phyloP scores from a whole-genome alignment of 1,140 invertebrate species.

The Drosophila azteca region DNA sequence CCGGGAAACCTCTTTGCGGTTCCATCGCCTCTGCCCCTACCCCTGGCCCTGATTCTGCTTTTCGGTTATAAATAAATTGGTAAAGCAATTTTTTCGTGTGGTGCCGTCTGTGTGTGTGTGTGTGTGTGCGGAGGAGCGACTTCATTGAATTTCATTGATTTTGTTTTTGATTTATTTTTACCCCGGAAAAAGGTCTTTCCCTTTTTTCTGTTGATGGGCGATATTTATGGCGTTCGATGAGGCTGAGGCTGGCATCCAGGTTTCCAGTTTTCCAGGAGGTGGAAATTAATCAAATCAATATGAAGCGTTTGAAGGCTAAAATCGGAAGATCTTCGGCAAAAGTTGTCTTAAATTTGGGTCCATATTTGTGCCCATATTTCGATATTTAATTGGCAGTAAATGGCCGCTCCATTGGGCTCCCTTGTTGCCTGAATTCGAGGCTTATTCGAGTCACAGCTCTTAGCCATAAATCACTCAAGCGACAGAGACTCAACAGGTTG shows the following conservation, averaged over 20 bases:
- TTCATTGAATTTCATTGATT: conserved; percentile 78
- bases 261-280: no score
- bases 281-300: no score
- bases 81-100: conserved; percentile 16
- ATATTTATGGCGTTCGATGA: conserved; percentile 11
- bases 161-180: conserved; percentile 65
- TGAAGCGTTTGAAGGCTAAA: no score
- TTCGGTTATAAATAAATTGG: conserved; percentile 47
- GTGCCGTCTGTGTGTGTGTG: conserved; percentile 3
- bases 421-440: background rate
- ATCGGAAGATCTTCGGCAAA: no score
- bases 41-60: no score
- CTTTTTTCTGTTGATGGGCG: conserved; percentile 23
- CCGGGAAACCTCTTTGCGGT: conserved; percentile 27
- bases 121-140: conserved; percentile 17
- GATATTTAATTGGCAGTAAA: no score
- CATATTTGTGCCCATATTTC: no score
- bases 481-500: conserved; percentile 61
- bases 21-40: background rate
- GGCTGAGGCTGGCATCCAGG: no score
- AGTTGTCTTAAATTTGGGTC: no score
- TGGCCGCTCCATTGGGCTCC: no score
- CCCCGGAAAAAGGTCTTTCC: conserved; percentile 16
- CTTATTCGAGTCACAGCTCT: background rate
- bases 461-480: conserved; percentile 65